Evolutionary conservation across 2,113 vertebrate genomes (phyloP).

Genomic region (Monopterus albus): DNA sequence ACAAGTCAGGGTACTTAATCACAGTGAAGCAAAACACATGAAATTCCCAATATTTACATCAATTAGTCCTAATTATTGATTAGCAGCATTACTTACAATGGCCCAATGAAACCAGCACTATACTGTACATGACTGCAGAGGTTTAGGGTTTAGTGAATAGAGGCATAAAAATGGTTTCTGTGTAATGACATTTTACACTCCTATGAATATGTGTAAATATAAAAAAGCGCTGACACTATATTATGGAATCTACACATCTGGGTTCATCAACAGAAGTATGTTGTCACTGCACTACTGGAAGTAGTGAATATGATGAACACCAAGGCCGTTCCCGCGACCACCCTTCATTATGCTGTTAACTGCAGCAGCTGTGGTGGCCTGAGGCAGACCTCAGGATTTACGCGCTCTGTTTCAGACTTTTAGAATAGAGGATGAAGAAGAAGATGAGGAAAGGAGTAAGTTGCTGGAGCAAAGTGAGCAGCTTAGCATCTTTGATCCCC

Average conservation of each 20-base stretch:
- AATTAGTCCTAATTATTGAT: neutral
- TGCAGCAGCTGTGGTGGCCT: neutral
- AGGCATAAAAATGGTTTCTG: neutral
- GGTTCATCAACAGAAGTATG: neutral
- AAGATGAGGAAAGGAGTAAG: slow-evolving; percentile 9
- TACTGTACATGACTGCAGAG: neutral
- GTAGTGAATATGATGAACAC: neutral
- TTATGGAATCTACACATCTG: neutral
- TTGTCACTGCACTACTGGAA: neutral
- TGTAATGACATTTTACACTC: neutral
- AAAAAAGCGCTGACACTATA: neutral
- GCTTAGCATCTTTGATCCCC: slow-evolving; percentile 40
- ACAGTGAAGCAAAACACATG: neutral
- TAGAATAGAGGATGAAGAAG: neutral
- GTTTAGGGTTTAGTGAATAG: neutral
- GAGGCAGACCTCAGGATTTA: slow-evolving; percentile 1
- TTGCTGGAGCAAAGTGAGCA: slow-evolving; percentile 11
- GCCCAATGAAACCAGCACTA: neutral
- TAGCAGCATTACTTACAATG: neutral
- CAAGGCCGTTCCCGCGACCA: neutral
- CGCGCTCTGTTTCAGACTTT: neutral
- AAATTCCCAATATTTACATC: no score
- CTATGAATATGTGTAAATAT: neutral
- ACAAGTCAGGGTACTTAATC: no score
- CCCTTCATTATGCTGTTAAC: no score